Conservation (phyloP, 1,140 invertebrate species). For the Stenopsyche tienmushanensis region DNA sequence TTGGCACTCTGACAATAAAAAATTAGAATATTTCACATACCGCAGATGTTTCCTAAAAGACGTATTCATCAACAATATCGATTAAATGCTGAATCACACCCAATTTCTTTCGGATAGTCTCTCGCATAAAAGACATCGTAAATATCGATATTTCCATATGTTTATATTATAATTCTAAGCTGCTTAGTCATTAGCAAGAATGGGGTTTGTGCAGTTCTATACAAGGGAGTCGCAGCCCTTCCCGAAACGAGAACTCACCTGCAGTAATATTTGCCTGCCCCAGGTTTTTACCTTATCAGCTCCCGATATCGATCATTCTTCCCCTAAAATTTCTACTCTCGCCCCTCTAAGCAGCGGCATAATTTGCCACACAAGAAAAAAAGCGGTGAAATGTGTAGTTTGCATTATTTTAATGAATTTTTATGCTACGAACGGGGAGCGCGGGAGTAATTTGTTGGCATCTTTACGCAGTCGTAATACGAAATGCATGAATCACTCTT, state of each 20-base stretch:
- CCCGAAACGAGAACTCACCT: constrained; percentile 32
- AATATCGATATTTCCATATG: too few relatives aligned
- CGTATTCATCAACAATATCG: too few relatives aligned
- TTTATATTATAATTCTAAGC: neutral
- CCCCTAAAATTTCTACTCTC: constrained; percentile 32
- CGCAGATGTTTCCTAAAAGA: too few relatives aligned
- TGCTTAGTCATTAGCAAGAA: constrained; percentile 23
- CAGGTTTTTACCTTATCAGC: constrained; percentile 38
- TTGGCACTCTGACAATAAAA: too few relatives aligned
- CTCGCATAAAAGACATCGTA: too few relatives aligned
- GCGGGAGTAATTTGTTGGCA: too few relatives aligned
- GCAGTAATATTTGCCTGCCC: constrained; percentile 35
- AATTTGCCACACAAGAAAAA: constrained; percentile 38
- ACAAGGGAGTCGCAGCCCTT: constrained; percentile 20
- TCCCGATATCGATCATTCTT: constrained; percentile 38
- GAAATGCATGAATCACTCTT: neutral
- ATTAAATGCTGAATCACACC: too few relatives aligned
- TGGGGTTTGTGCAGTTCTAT: constrained; percentile 12
- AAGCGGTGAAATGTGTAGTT: constrained; percentile 26
- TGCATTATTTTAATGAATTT: constrained; percentile 41
- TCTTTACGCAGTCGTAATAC: neutral
- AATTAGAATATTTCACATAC: too few relatives aligned
- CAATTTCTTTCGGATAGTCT: too few relatives aligned
- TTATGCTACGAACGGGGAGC: neutral
- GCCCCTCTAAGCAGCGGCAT: constrained; percentile 17